Evolutionary conservation across 2,113 vertebrate genomes (phyloP), one percentile per base, ranked within the genome.

Genomic region (Candoia aspera): DNA sequence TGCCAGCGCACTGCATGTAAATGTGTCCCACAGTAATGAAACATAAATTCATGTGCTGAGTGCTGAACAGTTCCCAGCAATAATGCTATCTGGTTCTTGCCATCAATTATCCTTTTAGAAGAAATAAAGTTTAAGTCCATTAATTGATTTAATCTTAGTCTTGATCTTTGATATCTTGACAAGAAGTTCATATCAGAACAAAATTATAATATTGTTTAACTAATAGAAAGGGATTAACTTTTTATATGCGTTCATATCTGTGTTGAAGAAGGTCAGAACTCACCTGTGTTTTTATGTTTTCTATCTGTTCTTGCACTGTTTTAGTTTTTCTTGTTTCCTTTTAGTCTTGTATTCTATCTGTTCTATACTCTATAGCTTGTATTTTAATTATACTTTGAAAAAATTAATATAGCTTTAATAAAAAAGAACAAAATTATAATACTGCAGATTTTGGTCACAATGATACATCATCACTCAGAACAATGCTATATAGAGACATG

Each of bases 31-130:
- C 98, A 99, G 96, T 98, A 99, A 94, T 99, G 98, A 93, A 98
- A 99, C 98, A 99, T 97, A 95, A 99, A 98, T 95, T 99, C 97
- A 0, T 98, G 98, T 83, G 97, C 83, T 0, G 98, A 98, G 83
- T 60, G 95, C 68, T 91, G 92, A 9, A 19, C 95, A 42, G 92
- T 93, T 0, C 97, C 98, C 89, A 19, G 96, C 94, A 99, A 88
- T 91, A 99, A 94, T 0, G 98, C 98, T 96, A 99, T 95, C 92
- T 99, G 96, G 94, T 96, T 97, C 91, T 62, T 95, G 29, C 98
- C 98, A 0, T 99, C 98, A 2, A 98, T 90, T 2, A 96, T 94
- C 95, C 98, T 79, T 79, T 19, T 99, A 94, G 2, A 42, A 87
- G 26, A 26, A 73, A 93, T 46, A 26, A 33, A 87, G 0, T 0